Percentiles rank a stretch among this genome's conserved stretches.
Conservation (phyloP, 2,113 vertebrate genomes). For the Trinectes maculatus region DNA sequence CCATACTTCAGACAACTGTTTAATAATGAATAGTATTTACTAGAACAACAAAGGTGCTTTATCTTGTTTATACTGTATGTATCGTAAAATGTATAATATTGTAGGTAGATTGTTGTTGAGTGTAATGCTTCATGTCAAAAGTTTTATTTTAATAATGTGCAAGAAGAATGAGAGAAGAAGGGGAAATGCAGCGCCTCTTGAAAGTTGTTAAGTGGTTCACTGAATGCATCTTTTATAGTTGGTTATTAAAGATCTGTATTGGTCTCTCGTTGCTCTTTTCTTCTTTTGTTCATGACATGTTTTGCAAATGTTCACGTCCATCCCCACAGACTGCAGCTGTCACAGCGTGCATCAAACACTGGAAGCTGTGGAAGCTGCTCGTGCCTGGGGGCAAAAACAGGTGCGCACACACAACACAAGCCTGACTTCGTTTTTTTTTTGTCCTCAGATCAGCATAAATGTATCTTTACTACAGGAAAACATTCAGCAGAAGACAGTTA, state of each 20-base stretch:
- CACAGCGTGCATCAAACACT: slow-evolving; percentile 64
- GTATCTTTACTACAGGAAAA: slow-evolving; percentile 53
- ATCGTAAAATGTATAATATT: slow-evolving; percentile 92
- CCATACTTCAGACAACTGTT: slow-evolving; percentile 81
- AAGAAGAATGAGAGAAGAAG: slow-evolving; percentile 85
- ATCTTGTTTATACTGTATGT: slow-evolving; percentile 90
- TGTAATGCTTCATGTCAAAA: slow-evolving; percentile 94
- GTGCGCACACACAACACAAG: slow-evolving; percentile 64
- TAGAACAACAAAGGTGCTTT: slow-evolving; percentile 85
- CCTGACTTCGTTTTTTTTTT: slow-evolving; percentile 44
- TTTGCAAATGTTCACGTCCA: slow-evolving; percentile 57
- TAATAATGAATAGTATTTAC: slow-evolving; percentile 84
- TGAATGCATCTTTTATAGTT: slow-evolving; percentile 87
- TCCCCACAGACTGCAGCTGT: slow-evolving; percentile 71
- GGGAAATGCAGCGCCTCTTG: slow-evolving; percentile 81
- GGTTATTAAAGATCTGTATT: slow-evolving; percentile 84
- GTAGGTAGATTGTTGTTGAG: slow-evolving; percentile 89
- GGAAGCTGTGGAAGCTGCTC: slow-evolving; percentile 43
- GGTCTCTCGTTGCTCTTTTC: slow-evolving; percentile 69
- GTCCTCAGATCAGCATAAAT: slow-evolving; percentile 51
- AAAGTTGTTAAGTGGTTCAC: slow-evolving; percentile 86
- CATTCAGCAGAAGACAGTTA: slow-evolving; percentile 46
- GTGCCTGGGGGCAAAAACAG: slow-evolving; percentile 71
- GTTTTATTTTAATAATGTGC: slow-evolving; percentile 96
- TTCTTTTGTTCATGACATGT: slow-evolving; percentile 60